Conservation (phyloP, 2,888 invertebrate species). For the Prosopocoilus inquinatus region DNA sequence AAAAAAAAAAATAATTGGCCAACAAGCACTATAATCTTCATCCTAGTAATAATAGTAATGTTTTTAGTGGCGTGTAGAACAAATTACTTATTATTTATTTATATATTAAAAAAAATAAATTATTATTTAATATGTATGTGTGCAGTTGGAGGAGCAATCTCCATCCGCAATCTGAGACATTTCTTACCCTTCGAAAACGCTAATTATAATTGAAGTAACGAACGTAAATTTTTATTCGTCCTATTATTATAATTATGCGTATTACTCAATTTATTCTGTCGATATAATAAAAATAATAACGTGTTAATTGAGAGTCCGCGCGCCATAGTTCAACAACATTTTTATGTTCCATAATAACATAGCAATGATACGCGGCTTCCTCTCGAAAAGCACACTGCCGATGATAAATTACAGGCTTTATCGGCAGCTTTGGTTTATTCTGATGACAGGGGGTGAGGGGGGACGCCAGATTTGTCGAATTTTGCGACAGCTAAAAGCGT, state of each 20-base stretch:
- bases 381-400: not conserved
- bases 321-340: constrained; percentile 4
- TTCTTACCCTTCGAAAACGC: no score
- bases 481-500: no score
- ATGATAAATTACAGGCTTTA: not conserved
- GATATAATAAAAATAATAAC: constrained; percentile 3
- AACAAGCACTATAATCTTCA: no score
- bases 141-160: no score
- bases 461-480: no score
- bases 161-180: no score
- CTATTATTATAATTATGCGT: constrained; percentile 1
- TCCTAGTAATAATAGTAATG: no score
- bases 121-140: no score
- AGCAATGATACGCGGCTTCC: not conserved
- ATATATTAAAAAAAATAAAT: no score
- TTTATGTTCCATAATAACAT: constrained; percentile 4
- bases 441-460: not conserved
- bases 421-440: constrained; percentile 1
- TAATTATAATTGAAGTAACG: not conserved
- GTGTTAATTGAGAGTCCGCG: not conserved
- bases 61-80: no score
- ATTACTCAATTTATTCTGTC: not conserved
- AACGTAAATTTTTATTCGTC: not conserved
- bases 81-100: no score
- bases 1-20: no score